Evolutionary conservation across 1,140 invertebrate species (phyloP).

Genomic region (Monomorium pharaonis): DNA sequence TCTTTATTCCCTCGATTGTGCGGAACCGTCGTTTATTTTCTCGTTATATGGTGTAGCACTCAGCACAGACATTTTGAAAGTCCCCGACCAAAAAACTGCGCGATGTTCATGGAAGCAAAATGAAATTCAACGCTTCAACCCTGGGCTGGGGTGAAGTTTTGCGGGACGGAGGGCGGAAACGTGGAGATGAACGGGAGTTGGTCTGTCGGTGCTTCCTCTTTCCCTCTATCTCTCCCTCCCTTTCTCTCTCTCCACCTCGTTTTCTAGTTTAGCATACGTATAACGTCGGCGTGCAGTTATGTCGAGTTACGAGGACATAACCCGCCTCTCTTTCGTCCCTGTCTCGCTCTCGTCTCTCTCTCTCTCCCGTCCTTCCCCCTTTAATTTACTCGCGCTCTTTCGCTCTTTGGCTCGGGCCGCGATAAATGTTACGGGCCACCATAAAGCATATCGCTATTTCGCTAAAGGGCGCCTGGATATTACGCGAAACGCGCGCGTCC

Average conservation of each 20-base stretch:
- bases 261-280: constrained; percentile 73
- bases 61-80: constrained; percentile 8
- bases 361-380: constrained; percentile 29
- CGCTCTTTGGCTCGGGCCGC: constrained; percentile 37
- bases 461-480: constrained; percentile 67
- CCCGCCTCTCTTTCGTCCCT: constrained; percentile 63
- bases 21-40: background rate
- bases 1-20: background rate
- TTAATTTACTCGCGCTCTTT: constrained; percentile 61
- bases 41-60: background rate
- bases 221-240: background rate
- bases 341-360: constrained; percentile 34
- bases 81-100: constrained; percentile 17
- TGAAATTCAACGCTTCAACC: constrained; percentile 67
- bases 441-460: constrained; percentile 77
- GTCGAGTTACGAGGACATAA: constrained; percentile 74
- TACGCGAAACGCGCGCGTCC: constrained; percentile 53
- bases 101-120: constrained; percentile 47
- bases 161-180: constrained; percentile 29
- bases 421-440: constrained; percentile 75
- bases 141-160: constrained; percentile 13
- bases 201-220: background rate
- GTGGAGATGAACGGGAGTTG: constrained; percentile 40
- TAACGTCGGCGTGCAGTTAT: constrained; percentile 65
- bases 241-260: constrained; percentile 38